These are phyloP conservation scores for Polyodon spathula DNA, from an alignment of 2,113 vertebrate species.

Conservation along the genomic window DNA sequence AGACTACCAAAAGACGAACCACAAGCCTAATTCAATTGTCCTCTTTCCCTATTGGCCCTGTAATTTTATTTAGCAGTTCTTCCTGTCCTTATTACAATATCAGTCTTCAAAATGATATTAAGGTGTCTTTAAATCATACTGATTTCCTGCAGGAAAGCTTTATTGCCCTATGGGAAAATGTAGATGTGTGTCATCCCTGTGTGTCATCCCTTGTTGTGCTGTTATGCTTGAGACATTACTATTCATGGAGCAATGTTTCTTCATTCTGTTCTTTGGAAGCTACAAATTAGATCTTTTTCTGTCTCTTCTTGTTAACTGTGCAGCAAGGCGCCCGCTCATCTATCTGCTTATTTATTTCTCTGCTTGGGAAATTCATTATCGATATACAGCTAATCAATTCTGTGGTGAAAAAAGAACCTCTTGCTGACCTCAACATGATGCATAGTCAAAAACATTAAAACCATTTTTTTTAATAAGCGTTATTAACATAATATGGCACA, in stretches of 20 bases:
- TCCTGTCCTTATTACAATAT: background rate
- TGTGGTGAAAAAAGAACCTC: too few relatives aligned
- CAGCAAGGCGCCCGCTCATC: too few relatives aligned
- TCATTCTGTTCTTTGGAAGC: background rate
- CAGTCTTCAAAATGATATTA: background rate
- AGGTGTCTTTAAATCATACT: background rate
- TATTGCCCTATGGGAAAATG: background rate
- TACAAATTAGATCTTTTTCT: background rate
- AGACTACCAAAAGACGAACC: background rate
- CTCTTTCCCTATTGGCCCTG: background rate
- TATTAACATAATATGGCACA: too few relatives aligned
- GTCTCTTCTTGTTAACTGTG: too few relatives aligned
- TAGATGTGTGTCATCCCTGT: background rate
- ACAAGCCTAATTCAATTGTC: background rate
- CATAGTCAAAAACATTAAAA: too few relatives aligned
- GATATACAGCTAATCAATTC: too few relatives aligned
- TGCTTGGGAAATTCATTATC: too few relatives aligned
- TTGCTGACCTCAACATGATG: too few relatives aligned
- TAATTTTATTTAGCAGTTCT: background rate
- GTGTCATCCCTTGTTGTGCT: background rate
- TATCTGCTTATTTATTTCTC: too few relatives aligned
- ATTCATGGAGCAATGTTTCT: background rate
- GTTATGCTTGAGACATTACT: background rate
- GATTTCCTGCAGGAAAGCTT: slow-evolving; percentile 2
- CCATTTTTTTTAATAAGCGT: too few relatives aligned